Evolutionary conservation across 2,113 vertebrate species (phyloP).

Genomic region (Lanius ludovicianus): DNA sequence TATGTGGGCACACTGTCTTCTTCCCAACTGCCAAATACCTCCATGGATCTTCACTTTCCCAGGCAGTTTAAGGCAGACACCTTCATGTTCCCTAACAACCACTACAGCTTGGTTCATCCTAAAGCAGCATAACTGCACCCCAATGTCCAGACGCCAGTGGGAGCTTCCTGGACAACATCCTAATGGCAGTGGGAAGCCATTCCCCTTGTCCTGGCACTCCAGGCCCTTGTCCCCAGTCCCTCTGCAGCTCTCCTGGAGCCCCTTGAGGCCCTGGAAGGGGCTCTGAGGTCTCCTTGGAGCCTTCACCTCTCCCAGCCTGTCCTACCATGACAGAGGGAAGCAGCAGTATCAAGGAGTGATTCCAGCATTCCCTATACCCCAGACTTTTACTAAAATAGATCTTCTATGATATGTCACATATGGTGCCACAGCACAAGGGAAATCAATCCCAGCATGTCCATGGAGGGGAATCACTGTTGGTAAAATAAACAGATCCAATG

Average conservation of each 20-base stretch:
- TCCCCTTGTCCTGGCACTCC: neutral
- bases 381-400: neutral
- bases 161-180: neutral
- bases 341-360: neutral
- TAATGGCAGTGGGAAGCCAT: neutral
- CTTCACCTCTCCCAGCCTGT: neutral
- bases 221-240: neutral
- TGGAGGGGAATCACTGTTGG: neutral
- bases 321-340: neutral
- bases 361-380: neutral
- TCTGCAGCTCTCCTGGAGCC: neutral
- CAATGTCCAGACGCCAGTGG: neutral
- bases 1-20: neutral
- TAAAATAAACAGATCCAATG: neutral
- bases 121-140: neutral
- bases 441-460: neutral
- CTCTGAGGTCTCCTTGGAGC: neutral
- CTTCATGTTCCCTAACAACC: neutral
- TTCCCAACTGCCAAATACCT: neutral
- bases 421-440: neutral
- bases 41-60: neutral
- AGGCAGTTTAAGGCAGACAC: neutral
- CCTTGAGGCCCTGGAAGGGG: neutral
- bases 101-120: neutral
- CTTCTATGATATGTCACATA: neutral